Evolutionary conservation across 2,888 invertebrate genomes (phyloP).

Genomic region (Drosophila heteroneura): DNA sequence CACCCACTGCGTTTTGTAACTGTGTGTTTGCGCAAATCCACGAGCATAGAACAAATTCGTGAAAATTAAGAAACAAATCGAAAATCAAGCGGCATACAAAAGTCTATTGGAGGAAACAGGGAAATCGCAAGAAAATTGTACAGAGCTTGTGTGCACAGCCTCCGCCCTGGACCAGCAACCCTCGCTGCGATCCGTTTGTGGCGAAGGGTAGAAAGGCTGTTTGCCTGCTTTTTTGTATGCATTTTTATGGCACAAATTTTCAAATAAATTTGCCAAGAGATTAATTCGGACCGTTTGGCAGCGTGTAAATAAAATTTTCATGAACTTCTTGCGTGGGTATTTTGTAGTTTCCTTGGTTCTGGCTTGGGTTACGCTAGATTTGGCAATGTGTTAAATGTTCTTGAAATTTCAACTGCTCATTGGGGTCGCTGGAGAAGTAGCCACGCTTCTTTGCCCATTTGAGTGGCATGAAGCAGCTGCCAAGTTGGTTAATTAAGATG

Average conservation of each 20-base stretch:
- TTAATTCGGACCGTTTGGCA: constrained; percentile 81
- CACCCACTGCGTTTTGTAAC: constrained; percentile 7
- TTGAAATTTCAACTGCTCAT: constrained; percentile 66
- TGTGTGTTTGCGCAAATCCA: constrained; percentile 56
- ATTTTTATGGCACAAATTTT: constrained; percentile 80
- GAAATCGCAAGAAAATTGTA: constrained; percentile 58
- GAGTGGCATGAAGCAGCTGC: constrained; percentile 68
- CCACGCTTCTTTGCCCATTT: constrained; percentile 60
- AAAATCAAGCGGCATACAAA: constrained; percentile 73
- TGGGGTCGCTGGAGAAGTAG: constrained; percentile 43
- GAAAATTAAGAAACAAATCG: constrained; percentile 81
- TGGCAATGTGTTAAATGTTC: constrained; percentile 81
- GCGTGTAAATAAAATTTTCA: constrained; percentile 80
- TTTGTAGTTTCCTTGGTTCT: constrained; percentile 31
- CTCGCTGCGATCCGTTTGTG: constrained; percentile 8
- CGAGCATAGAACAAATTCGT: constrained; percentile 77
- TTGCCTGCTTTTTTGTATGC: constrained; percentile 60
- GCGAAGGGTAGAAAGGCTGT: constrained; percentile 30
- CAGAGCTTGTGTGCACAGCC: constrained; percentile 73
- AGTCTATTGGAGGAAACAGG: constrained; percentile 6
- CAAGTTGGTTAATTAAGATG: constrained; percentile 76
- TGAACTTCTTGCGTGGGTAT: constrained; percentile 68
- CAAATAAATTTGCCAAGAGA: constrained; percentile 80
- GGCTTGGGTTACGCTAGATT: constrained; percentile 72
- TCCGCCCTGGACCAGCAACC: constrained; percentile 7